These are phyloP conservation scores for Diceros bicornis DNA, from an alignment of 2,797 vertebrate species.

Conservation along the genomic window DNA sequence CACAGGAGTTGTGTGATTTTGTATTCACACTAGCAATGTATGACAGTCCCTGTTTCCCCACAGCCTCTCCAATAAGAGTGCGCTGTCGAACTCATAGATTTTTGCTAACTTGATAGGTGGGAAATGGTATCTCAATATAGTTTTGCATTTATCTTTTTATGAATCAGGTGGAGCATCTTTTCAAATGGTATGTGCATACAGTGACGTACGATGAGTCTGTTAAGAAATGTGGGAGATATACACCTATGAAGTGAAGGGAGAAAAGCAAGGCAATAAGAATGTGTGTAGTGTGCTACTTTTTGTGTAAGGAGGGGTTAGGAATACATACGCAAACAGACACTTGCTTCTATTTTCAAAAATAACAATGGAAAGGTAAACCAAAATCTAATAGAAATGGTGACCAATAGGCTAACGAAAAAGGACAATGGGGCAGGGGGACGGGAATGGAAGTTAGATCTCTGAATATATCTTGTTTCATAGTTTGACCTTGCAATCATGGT, in stretches of 20 bases:
- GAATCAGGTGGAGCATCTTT: background rate
- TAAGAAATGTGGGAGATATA: background rate
- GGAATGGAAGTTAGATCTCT: background rate
- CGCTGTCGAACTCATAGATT: background rate
- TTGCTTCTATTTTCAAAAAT: background rate
- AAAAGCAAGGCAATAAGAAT: background rate
- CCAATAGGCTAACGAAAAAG: too few species aligned
- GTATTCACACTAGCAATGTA: background rate
- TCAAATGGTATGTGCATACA: background rate
- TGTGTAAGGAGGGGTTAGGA: background rate
- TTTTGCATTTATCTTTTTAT: background rate
- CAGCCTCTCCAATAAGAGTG: background rate
- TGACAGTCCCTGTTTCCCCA: background rate
- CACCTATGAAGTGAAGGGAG: background rate
- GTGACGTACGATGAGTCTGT: background rate
- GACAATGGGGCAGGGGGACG: too few species aligned
- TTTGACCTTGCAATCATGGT: background rate
- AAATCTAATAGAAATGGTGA: background rate
- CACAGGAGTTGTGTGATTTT: background rate
- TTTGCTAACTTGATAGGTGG: background rate
- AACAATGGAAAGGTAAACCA: background rate
- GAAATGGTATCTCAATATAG: background rate
- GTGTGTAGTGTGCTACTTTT: background rate
- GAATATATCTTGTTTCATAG: background rate
- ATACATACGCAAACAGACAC: background rate